Base-by-base conservation (phyloP, 2,797 vertebrate genomes). In the Neostethus bicornis region DNA sequence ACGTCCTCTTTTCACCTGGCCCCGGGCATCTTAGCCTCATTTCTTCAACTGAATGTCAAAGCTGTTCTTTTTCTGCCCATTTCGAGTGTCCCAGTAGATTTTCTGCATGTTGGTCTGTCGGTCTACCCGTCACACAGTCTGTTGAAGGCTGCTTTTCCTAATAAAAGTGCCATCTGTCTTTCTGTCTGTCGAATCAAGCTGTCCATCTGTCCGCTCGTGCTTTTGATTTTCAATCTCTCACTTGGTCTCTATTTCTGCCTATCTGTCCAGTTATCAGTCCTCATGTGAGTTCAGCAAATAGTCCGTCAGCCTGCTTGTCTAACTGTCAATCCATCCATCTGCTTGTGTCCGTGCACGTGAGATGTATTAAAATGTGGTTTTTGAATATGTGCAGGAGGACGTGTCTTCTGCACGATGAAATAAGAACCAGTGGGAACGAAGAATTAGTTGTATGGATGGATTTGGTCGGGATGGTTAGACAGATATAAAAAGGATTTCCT, bases 161-260 rank as follows among this genome's bases (percentile, higher is more conserved):
- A 75, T 80, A 83, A 66, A 79, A 73, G 50, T 55, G 48, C 79
- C 77, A 85, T 87, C 84, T 84, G 66, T 83, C 78, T 69, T 51
- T 69, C 66, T 66, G 61, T 81, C 80, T 65, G 50, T 71, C 70
- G 69, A 66, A 63, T 65, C 66, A 66, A 74, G 79, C 62, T 80
- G 66, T 73, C 54, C 80, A 79, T 87, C 81, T 85, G 86, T 74
- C 66, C 76, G 53, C 59, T 66, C 37, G 14, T 14, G 14, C 63
- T 53, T 65, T 53, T 61, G 61, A 53, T 61, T 57, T 65, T 43
- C 48, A 42, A 21, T 61, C 73, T 65, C 66, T 51, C 41, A n/a
- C 51, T 25, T 73, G 67, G 57, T 53, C 53, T 67, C 43, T 53
- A 34, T 54, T 49, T 56, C 49, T 35, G 25, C 67, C 56, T 62